Base-by-base conservation (phyloP, 1,140 invertebrate genomes). In the Aphaenogaster rudis region DNA sequence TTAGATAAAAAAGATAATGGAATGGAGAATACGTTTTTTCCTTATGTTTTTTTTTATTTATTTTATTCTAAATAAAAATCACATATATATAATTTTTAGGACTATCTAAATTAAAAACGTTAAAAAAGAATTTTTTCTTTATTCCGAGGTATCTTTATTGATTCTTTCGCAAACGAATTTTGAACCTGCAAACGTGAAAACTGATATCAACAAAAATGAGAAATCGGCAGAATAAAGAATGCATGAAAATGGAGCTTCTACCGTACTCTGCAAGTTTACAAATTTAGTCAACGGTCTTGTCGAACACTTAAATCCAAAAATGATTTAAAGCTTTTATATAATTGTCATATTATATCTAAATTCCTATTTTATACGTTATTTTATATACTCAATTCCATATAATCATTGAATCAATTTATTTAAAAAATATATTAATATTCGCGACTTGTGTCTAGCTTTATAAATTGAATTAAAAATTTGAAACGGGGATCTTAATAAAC, bases 251-350 rank as follows among this genome's bases (percentile, higher is more conserved):
- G 52, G 36, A 74, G 5, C 36, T 74, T 74, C 6, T 74, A 39
- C 36, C 42, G 15, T 77, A 61, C n/a, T 42, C 9, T 36, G 8
- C 17, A 74, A 36, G 11, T 39, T n/a, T 48, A 8, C 1, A 48
- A 78, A 33, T 81, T 57, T 69, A 42, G 2, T 57, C 21, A 72
- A 72, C 9, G 13, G 7, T 45, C 15, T 82, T n/a, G n/a, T 59
- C 52, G 45, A 59, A 80, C 28, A 50, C 13, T 80, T 66, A 39
- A 80, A 21, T 52, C 0, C 1, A 42, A 72, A 71, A 57, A 39
- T 57, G 52, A 74, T 88, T 66, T 59, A 52, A 59, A 64, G 17
- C 61, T 63, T 33, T 74, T 85, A 71, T 45, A 21, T 69, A 80
- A 36, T 39, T 21, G 9, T 50, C n/a, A 64, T 28, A 21, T 3